Conservation (phyloP, 2,888 invertebrate species). For the Trichogramma dendrolimi region DNA sequence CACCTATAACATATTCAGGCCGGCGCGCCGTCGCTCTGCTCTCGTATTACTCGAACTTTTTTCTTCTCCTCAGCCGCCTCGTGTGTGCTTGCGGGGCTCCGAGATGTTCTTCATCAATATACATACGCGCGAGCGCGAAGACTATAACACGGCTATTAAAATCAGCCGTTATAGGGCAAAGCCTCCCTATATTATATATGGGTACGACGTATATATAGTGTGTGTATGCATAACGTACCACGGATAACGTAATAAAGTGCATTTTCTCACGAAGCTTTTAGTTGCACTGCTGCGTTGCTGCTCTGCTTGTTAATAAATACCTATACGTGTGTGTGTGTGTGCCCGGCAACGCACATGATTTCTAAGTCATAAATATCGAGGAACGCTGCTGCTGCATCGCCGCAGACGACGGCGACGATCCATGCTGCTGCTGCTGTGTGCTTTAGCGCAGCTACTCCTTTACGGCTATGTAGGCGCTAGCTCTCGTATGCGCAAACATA, state of each 20-base stretch:
- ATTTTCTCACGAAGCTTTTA: constrained; percentile 26
- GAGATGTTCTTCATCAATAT: constrained; percentile 16
- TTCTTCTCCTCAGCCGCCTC: too few relatives aligned
- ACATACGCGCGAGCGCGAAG: neutral
- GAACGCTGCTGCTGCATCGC: constrained; percentile 2
- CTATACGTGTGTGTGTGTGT: neutral
- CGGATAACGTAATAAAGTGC: constrained; percentile 20
- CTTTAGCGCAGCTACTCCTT: neutral
- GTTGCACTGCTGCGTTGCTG: neutral
- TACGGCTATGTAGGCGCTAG: too few relatives aligned
- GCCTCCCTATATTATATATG: too few relatives aligned
- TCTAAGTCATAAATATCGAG: constrained; percentile 22
- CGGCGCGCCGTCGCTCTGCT: too few relatives aligned
- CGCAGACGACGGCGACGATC: neutral
- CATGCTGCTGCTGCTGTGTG: neutral
- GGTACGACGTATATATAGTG: too few relatives aligned
- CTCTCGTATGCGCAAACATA: too few relatives aligned
- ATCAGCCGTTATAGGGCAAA: neutral
- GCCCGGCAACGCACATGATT: constrained; percentile 1
- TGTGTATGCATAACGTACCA: neutral
- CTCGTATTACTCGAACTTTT: too few relatives aligned
- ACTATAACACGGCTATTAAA: constrained; percentile 11
- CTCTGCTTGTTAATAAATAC: constrained; percentile 25
- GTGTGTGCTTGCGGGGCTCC: too few relatives aligned
- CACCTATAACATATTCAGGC: too few relatives aligned